Base-by-base conservation (phyloP, 2,797 vertebrate genomes). In the Leptoclinus maculatus region DNA sequence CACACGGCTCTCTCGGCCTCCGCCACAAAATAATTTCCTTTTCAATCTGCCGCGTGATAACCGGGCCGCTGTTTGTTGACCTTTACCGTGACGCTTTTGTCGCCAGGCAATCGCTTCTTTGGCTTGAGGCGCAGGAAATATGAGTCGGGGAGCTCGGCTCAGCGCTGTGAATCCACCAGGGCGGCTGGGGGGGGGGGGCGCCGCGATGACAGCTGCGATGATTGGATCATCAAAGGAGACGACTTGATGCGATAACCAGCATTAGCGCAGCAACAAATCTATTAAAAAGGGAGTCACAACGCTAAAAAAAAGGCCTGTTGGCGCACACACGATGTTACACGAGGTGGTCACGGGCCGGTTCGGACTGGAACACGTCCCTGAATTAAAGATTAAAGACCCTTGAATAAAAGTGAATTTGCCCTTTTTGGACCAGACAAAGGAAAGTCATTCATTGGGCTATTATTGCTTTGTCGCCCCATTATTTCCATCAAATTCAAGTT, bases 21-120 rank as follows among this genome's bases (percentile, higher is more conserved):
- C 58, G 66, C 75, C 79, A 29, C 82, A 81, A 89, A 89, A 89
- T 88, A 59, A 94, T 93, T 93, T 92, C 86, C 84, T 91, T 90
- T 93, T 88, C 91, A 90, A 90, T 92, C 89, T 84, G 79, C 82
- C 71, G 77, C 76, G 78, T 80, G 90, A 91, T 88, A 93, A 88
- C 87, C 57, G 43, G 77, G 5, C 77, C 34, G 17, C 76, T 83
- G 86, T 92, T 92, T 89, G 84, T 85, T 93, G 90, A 93, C 93
- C 93, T 93, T 91, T 85, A 82, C 71, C 58, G 45, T 45, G 34
- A 72, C 21, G 75, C 80, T 83, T 75, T 87, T 21, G 45, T 87
- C 85, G 79, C 72, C 76, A 82, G 82, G 72, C 80, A 77, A 83
- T 85, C 79, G 68, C 71, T 84, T 71, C 72, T 80, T 60, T 73